A percentile compares a stretch with the other conserved stretches of the same genome.
phyloP scores from a whole-genome alignment of 1,140 invertebrate genomes.

The Heliconius eleuchia region DNA sequence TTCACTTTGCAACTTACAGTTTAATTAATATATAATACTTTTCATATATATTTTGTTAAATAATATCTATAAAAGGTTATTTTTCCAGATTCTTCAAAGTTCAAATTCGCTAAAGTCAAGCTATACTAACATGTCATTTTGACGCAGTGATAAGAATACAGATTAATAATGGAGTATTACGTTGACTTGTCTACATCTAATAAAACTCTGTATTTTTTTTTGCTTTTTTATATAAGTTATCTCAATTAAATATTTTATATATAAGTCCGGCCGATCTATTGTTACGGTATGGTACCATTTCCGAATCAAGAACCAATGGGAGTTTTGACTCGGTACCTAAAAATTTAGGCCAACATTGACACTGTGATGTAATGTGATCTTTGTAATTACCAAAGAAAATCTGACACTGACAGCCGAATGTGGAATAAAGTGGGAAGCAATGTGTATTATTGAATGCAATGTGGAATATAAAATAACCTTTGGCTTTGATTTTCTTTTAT shows the following conservation, averaged over 20 bases:
- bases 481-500: not conserved
- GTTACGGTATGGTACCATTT: not conserved
- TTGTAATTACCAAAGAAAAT: no score
- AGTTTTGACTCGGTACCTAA: no score
- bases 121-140: conserved; percentile 10
- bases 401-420: not conserved
- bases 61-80: conserved; percentile 57
- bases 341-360: no score
- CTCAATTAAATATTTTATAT: no score
- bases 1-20: conserved; percentile 33
- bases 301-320: not conserved
- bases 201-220: no score
- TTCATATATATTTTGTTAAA: conserved; percentile 47
- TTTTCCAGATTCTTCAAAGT: conserved; percentile 69
- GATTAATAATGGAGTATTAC: not conserved
- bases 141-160: conserved; percentile 19
- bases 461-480: not conserved
- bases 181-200: no score
- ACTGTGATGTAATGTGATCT: no score
- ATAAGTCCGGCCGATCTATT: no score
- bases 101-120: conserved; percentile 23
- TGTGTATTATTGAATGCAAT: conserved; percentile 1
- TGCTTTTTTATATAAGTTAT: no score
- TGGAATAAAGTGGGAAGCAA: no score
- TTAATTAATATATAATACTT: conserved; percentile 37